Evolutionary conservation across 2,888 invertebrate species (phyloP), one percentile per base, ranked within the genome.

Genomic region (Pomacea canaliculata): DNA sequence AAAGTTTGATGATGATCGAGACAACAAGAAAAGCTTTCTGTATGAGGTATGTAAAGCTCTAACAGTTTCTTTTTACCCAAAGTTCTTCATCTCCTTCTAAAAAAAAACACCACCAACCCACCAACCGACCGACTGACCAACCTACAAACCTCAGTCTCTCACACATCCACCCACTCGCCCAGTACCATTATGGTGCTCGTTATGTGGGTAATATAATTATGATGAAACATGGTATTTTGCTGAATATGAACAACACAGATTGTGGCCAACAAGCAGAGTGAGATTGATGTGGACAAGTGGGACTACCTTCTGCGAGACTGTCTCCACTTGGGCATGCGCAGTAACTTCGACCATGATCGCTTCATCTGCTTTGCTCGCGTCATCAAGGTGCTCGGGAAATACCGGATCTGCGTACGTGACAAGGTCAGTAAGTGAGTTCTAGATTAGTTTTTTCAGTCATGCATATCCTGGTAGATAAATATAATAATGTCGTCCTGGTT

Each of bases 271-370:
- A 91, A 92, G 78, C 87, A 90, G 56, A 93, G 92, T 78, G 92
- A 92, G 12, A 89, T 94, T 27, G 94, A 94, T 86, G 94, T 94
- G 1, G 94, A 94, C 86, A 93, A 94, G 86, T 93, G 93, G 92
- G 94, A 94, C 84, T 94, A 94, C 85, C 89, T 94, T 56, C 88
- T 92, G 27, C 91, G 94, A 46, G 94, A 94, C 86, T 90, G 91
- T 59, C 88, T 91, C 71, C 89, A 90, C 78, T 84, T 92, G 37
- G 92, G 92, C 63, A 85, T 92, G 8, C 86, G 86, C 51, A 89
- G 88, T 62, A 87, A 87, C 66, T 92, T 92, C 84, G 92, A 92
- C 82, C 91, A 91, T 79, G 79, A 85, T 66, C 87, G 92, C 12
- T 83, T 92, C 46, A 85, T 92, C 66, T 85, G 90, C 68, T 91